phyloP scores from a whole-genome alignment of 2,113 vertebrate genomes.

The Sinocyclocheilus anophthalmus region DNA sequence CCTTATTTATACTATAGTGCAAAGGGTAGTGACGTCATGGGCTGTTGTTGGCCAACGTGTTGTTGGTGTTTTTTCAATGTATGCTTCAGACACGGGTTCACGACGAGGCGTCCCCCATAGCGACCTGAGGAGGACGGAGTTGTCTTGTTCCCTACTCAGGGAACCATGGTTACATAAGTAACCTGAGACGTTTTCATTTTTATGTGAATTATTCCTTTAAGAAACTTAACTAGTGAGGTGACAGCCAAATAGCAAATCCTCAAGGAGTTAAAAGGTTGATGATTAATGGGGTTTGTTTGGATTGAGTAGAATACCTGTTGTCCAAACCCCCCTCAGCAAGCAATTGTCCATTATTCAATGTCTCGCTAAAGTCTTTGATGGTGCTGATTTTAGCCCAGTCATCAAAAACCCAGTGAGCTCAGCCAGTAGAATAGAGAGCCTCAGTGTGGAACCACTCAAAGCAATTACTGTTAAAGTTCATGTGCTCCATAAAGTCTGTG shows the following conservation, averaged over 20 bases:
- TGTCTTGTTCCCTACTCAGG: too few relatives aligned
- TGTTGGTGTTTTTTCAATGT: too few relatives aligned
- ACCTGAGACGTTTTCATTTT: neutral
- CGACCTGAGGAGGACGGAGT: too few relatives aligned
- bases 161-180: too few relatives aligned
- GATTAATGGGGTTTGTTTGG: neutral
- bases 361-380: too few relatives aligned
- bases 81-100: too few relatives aligned
- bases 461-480: conserved; percentile 64
- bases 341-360: too few relatives aligned
- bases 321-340: too few relatives aligned
- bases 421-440: neutral
- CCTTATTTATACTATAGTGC: too few relatives aligned
- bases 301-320: neutral
- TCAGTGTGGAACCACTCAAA: conserved; percentile 59
- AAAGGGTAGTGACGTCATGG: too few relatives aligned
- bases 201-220: neutral
- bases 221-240: neutral
- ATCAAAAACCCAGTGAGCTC: neutral
- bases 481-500: conserved; percentile 54
- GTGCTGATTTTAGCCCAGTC: neutral
- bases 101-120: too few relatives aligned
- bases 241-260: neutral
- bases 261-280: neutral
- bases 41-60: too few relatives aligned